Conservation (phyloP, 2,888 invertebrate genomes). For the Drosophila koepferae region DNA sequence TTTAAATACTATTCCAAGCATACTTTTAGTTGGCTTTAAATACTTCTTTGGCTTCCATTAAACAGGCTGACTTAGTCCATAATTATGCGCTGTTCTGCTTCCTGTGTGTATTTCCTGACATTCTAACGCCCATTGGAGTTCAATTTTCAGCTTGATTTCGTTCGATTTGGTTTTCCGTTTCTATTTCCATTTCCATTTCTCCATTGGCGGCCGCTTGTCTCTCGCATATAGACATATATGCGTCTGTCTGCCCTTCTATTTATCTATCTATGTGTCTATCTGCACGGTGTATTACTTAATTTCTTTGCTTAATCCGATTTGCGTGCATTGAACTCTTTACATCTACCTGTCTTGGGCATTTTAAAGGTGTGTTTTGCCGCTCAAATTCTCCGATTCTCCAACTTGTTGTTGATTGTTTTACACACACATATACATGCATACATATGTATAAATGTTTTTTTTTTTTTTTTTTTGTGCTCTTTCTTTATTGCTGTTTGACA, state of each 20-base stretch:
- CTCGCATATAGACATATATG: neutral
- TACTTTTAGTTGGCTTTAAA: neutral
- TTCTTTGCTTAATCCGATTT: conserved; percentile 82
- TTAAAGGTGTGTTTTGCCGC: conserved; percentile 49
- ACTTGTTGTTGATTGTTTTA: conserved; percentile 31
- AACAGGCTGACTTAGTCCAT: conserved; percentile 15
- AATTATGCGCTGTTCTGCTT: conserved; percentile 14
- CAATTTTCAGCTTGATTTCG: conserved; percentile 29
- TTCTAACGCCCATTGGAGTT: conserved; percentile 27
- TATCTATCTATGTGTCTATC: conserved; percentile 16
- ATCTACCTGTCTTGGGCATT: conserved; percentile 36
- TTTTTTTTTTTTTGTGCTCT: neutral
- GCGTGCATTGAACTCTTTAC: conserved; percentile 80
- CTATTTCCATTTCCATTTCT: conserved; percentile 32
- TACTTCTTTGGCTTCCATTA: conserved; percentile 10
- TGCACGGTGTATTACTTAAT: conserved; percentile 70
- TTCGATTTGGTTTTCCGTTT: conserved; percentile 36
- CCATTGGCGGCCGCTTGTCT: neutral
- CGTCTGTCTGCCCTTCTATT: conserved; percentile 1
- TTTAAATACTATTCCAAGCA: neutral
- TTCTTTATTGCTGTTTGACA: conserved; percentile 22
- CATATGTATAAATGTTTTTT: conserved; percentile 48
- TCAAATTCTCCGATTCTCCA: conserved; percentile 39
- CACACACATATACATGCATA: conserved; percentile 24
- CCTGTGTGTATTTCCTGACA: conserved; percentile 41